Base-by-base conservation (phyloP, 2,888 invertebrate species). In the Portevinia maculata region DNA sequence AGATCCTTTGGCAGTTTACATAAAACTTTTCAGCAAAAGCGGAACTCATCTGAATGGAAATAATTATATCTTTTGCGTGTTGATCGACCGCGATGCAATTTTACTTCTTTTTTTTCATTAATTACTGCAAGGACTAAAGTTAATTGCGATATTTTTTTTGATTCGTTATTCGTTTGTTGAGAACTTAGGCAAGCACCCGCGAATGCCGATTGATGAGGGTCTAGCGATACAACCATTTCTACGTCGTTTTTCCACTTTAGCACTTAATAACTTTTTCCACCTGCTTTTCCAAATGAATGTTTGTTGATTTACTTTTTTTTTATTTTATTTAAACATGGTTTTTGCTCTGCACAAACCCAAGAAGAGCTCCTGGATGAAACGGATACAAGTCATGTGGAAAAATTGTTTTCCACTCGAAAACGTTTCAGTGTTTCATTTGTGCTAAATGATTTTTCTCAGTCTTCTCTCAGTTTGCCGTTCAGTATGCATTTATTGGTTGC, bases 361-460 rank as follows among this genome's bases (percentile, higher is more conserved):
- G 64, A 46, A 65, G 39, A 30, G 44, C 17, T 59, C 9, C 39
- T n/a, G 13, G 50, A 53, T 70, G 70, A 78, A 73, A 67, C 65
- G 60, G 76, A 67, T 32, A 50, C 21, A 84, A 84, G 84, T 84
- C 84, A 74, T 84, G 84, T 70, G 84, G 84, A 84, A 84, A 84
- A 84, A 84, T 84, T 79, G 84, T 84, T 84, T 84, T 84, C 84
- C 84, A 84, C 84, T 84, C 73, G 84, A 84, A 84, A 84, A 74
- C 79, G 69, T 79, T 84, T 84, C 79, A 83, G 83, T 79, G 84
- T 84, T 84, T 84, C 84, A 79, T 46, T 83, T 83, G 71, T 69
- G 71, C 52, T 73, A 62, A 76, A 75, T 83, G 57, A 65, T 73
- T 83, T 79, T 75, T 70, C 74, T 79, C 74, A 64, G 79, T 69